Evolutionary conservation across 2,113 vertebrate species (phyloP).

Genomic region (Otolemur garnettii): DNA sequence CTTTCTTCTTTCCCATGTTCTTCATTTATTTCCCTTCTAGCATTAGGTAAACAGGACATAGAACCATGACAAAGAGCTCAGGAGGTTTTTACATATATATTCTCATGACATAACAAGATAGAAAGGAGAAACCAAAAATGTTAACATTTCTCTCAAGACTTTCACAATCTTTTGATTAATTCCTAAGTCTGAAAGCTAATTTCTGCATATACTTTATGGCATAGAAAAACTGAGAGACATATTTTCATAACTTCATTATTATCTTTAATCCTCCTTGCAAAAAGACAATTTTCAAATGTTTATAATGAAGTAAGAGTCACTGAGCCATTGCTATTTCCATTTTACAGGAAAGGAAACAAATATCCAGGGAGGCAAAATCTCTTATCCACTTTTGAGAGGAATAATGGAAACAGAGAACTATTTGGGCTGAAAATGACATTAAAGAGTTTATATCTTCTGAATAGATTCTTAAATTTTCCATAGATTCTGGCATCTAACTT

Average conservation of each 20-base stretch:
- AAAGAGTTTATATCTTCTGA: not conserved
- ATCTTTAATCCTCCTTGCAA: not conserved
- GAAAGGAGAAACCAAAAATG: conserved; percentile 9
- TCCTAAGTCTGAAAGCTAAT: not conserved
- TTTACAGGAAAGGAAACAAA: not conserved
- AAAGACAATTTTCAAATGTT: conserved; percentile 32
- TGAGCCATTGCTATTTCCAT: not conserved
- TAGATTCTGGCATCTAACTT: not conserved
- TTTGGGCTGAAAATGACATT: not conserved
- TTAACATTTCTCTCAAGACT: not conserved
- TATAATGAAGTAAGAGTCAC: not conserved
- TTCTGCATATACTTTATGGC: not conserved
- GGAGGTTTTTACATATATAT: not conserved
- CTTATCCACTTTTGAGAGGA: not conserved
- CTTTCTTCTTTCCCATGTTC: not conserved
- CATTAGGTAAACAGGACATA: not conserved
- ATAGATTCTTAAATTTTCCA: not conserved
- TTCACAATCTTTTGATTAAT: not conserved
- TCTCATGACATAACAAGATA: not conserved
- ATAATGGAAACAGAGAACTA: not conserved
- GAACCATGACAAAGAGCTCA: not conserved
- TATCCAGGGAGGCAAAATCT: not conserved
- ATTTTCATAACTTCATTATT: conserved; percentile 26
- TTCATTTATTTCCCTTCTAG: not conserved
- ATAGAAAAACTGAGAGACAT: not conserved